Conservation (phyloP, 2,797 vertebrate genomes). For the Holocentrus rufus region DNA sequence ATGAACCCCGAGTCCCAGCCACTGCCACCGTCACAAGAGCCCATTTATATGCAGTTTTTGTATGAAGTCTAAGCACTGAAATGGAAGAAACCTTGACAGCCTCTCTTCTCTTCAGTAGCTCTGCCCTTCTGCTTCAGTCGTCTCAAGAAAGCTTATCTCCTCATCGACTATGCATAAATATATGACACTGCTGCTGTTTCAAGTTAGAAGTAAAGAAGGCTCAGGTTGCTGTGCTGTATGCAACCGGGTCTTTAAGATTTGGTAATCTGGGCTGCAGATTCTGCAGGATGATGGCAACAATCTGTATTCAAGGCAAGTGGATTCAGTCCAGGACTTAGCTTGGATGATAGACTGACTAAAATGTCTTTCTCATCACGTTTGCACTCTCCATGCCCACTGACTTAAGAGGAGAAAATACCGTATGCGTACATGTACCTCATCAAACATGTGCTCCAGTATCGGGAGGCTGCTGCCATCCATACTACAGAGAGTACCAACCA, state of each 20-base stretch:
- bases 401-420: background rate
- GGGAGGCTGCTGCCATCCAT: background rate
- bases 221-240: background rate
- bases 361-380: background rate
- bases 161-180: conserved; percentile 45
- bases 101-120: conserved; percentile 39
- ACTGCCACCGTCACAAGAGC: conserved; percentile 48
- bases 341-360: background rate
- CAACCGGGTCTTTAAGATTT: too few relatives aligned
- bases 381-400: background rate
- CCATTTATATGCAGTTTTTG: conserved; percentile 50
- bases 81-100: conserved; percentile 40
- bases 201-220: background rate
- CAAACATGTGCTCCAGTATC: background rate
- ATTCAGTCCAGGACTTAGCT: background rate
- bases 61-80: conserved; percentile 35
- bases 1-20: conserved; percentile 59
- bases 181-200: conserved; percentile 17
- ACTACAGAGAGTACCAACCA: background rate
- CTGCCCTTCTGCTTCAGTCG: conserved; percentile 31
- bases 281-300: background rate
- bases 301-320: background rate
- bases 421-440: background rate
- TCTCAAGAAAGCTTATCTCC: conserved; percentile 39
- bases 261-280: background rate